Conservation (phyloP, 2,888 invertebrate species). For the Ptilodon capucinus region DNA sequence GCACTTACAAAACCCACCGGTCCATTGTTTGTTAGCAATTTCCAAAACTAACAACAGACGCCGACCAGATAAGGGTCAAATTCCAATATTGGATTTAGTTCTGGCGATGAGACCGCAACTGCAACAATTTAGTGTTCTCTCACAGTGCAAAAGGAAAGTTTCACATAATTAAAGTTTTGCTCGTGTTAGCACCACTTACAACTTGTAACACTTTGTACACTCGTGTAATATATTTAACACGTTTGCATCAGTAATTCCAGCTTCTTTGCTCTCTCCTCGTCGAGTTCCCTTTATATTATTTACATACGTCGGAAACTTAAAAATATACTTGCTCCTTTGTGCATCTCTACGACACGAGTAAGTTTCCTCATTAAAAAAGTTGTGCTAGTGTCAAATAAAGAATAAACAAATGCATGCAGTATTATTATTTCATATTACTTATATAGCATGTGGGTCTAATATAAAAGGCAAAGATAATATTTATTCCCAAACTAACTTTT, state of each 20-base stretch:
- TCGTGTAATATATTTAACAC: conserved; percentile 37
- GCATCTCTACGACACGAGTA: conserved; percentile 2
- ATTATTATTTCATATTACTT: not conserved
- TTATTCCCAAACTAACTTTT: not conserved
- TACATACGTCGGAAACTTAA: not conserved
- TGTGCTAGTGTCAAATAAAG: not conserved
- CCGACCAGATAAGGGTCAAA: conserved; percentile 44
- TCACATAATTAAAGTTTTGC: conserved; percentile 44
- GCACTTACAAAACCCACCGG: conserved; percentile 26
- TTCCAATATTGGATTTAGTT: conserved; percentile 58
- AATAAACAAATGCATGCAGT: not conserved
- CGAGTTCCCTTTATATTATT: conserved; percentile 4
- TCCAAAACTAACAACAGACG: conserved; percentile 40
- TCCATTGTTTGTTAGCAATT: conserved; percentile 33
- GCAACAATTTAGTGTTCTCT: conserved; percentile 46
- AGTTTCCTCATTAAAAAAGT: not conserved
- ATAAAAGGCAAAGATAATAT: not conserved
- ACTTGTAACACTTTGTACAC: conserved; percentile 24
- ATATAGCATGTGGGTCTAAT: not conserved
- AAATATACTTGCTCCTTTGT: not conserved
- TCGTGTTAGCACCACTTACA: conserved; percentile 24
- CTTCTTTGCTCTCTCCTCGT: conserved; percentile 10
- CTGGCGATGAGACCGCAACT: conserved; percentile 45
- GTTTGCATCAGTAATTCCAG: conserved; percentile 38
- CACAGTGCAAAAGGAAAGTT: conserved; percentile 37